These are phyloP conservation scores for Etheostoma perlongum DNA, from an alignment of 2,797 vertebrate genomes.

Conservation along the genomic window DNA sequence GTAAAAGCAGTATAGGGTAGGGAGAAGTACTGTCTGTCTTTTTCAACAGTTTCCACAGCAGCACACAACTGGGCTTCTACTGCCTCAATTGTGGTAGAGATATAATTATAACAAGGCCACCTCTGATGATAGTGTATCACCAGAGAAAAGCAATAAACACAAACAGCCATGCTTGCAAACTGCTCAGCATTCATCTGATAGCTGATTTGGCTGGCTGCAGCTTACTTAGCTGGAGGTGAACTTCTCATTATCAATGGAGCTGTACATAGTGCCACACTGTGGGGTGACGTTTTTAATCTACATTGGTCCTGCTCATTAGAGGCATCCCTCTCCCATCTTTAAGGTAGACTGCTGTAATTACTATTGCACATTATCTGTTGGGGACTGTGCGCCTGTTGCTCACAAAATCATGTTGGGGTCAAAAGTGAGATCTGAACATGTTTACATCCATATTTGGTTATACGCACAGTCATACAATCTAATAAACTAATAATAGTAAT, in stretches of 20 bases:
- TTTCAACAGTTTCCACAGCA: conserved; percentile 63
- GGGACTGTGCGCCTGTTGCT: conserved; percentile 36
- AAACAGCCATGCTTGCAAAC: conserved; percentile 47
- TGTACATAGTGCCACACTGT: conserved; percentile 35
- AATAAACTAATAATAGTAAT: background rate
- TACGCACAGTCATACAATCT: background rate
- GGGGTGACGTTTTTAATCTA: conserved; percentile 58
- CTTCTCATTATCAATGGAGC: conserved; percentile 63
- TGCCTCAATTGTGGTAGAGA: conserved; percentile 67
- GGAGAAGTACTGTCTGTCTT: conserved; percentile 8
- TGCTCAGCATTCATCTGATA: conserved; percentile 67
- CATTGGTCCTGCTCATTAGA: conserved; percentile 55
- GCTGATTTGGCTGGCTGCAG: conserved; percentile 51
- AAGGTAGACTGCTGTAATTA: conserved; percentile 62
- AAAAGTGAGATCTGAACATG: conserved; percentile 19
- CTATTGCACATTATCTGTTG: conserved; percentile 52
- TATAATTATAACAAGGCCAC: conserved; percentile 79
- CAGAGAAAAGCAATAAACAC: conserved; percentile 73
- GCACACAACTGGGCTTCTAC: conserved; percentile 51
- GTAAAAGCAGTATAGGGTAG: background rate
- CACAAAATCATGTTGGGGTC: conserved; percentile 9
- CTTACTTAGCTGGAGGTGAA: conserved; percentile 68
- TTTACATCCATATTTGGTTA: conserved; percentile 5
- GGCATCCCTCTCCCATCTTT: conserved; percentile 47
- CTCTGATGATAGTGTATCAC: conserved; percentile 72